phyloP scores from a whole-genome alignment of 2,797 vertebrate species.

The Borostomias antarcticus region DNA sequence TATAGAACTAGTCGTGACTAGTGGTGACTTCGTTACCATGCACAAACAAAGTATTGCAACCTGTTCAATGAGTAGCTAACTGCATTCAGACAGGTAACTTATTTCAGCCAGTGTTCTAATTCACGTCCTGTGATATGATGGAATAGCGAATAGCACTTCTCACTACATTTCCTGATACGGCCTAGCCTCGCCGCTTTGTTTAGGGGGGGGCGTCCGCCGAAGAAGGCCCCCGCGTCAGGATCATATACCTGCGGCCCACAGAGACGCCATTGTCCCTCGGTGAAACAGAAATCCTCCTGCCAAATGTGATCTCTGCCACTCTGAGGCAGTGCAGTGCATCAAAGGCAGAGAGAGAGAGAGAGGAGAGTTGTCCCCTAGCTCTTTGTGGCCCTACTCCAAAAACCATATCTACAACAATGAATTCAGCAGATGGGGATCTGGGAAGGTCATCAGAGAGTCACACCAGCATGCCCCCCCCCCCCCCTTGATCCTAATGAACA shows the following conservation, averaged over 20 bases:
- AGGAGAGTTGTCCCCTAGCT: slow-evolving; percentile 39
- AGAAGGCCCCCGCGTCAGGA: slow-evolving; percentile 31
- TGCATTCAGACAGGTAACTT: slow-evolving; percentile 44
- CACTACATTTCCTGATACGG: not conserved
- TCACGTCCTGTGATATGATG: not conserved
- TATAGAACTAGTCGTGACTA: slow-evolving; percentile 67
- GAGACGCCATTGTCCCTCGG: slow-evolving; percentile 66
- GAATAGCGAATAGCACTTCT: not conserved
- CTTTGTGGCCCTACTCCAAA: slow-evolving; percentile 44
- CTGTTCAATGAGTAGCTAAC: slow-evolving; percentile 75
- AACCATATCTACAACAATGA: slow-evolving; percentile 57
- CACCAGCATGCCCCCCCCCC: slow-evolving; percentile 31
- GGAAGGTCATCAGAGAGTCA: slow-evolving; percentile 61
- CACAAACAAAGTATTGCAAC: slow-evolving; percentile 61
- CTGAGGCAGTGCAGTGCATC: slow-evolving; percentile 63
- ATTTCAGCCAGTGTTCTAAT: slow-evolving; percentile 39
- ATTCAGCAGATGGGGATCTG: slow-evolving; percentile 75
- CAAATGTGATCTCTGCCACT: slow-evolving; percentile 48
- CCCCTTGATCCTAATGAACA: slow-evolving; percentile 39
- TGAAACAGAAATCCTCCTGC: slow-evolving; percentile 62
- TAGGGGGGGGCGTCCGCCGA: slow-evolving; percentile 41
- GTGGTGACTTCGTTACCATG: slow-evolving; percentile 67
- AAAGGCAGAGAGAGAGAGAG: slow-evolving; percentile 39
- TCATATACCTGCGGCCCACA: slow-evolving; percentile 58
- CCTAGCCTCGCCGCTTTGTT: slow-evolving; percentile 26